phyloP scores from a whole-genome alignment of 53 echinoderm and acorn worm genomes.

The Holothuria scabra region DNA sequence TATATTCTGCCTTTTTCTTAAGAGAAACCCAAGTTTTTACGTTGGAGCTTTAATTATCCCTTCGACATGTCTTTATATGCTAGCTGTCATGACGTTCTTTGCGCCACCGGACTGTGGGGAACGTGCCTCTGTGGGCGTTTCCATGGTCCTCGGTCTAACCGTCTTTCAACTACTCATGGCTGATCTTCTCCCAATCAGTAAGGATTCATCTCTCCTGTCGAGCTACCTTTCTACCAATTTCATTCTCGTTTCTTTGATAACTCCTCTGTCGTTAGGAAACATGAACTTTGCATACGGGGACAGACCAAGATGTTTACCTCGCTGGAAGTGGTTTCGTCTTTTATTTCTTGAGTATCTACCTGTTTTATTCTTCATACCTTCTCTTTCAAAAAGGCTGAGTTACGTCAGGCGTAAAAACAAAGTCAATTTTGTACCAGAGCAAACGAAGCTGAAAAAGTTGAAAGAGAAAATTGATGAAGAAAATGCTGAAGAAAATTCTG shows the following conservation, averaged over 20 bases:
- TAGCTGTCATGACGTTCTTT: constrained; percentile 5
- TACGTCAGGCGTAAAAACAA: no score
- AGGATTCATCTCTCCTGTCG: not conserved
- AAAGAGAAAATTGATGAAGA: no score
- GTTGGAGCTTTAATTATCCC: not conserved
- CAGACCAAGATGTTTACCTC: no score
- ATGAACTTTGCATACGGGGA: constrained; percentile 13
- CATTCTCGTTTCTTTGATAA: not conserved
- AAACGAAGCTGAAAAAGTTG: no score
- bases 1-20: not conserved
- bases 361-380: not conserved
- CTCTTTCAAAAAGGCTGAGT: not conserved
- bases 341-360: constrained; percentile 1
- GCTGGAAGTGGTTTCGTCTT: not conserved
- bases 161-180: constrained; percentile 24
- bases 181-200: constrained; percentile 25
- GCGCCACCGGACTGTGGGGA: constrained; percentile 29
- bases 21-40: not conserved
- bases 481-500: no score
- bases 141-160: constrained; percentile 38
- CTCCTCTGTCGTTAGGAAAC: constrained; percentile 7
- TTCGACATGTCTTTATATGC: not conserved
- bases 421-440: no score
- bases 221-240: constrained; percentile 14
- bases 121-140: not conserved